Conservation (phyloP, 1,140 invertebrate species). For the Eriosoma lanigerum region DNA sequence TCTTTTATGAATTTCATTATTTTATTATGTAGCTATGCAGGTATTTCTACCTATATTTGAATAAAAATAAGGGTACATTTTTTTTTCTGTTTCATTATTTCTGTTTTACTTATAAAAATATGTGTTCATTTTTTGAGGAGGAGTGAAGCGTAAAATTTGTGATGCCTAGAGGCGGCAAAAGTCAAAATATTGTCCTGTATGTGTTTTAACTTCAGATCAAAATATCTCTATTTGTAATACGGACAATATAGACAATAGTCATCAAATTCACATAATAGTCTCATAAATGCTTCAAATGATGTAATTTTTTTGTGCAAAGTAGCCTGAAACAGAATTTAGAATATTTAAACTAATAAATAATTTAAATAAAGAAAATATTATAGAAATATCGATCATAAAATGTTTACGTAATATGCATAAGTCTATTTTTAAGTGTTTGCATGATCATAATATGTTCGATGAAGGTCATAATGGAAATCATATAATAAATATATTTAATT, state of each 20-base stretch:
- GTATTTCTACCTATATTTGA: too few species aligned
- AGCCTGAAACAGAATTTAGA: neutral
- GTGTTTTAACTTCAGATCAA: neutral
- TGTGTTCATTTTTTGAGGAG: too few species aligned
- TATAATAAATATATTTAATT: too few species aligned
- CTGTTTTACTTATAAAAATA: too few species aligned
- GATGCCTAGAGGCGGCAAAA: too few species aligned
- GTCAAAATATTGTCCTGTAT: too few species aligned
- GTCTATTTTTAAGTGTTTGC: neutral
- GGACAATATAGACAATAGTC: neutral
- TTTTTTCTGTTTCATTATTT: too few species aligned
- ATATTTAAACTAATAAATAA: neutral
- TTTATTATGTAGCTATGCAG: too few species aligned
- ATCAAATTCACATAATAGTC: neutral
- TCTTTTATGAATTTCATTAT: too few species aligned
- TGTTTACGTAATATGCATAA: neutral
- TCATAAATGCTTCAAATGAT: neutral
- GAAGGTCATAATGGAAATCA: too few species aligned
- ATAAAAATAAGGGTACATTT: too few species aligned
- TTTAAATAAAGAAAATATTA: neutral
- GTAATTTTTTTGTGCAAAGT: neutral
- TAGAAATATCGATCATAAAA: neutral
- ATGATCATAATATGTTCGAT: conserved; percentile 3
- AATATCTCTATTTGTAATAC: neutral
- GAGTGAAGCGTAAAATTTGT: too few species aligned